A percentile compares a stretch with the other conserved stretches of the same genome.
phyloP scores from a whole-genome alignment of 2,113 vertebrate genomes.

The Saguinus midas region DNA sequence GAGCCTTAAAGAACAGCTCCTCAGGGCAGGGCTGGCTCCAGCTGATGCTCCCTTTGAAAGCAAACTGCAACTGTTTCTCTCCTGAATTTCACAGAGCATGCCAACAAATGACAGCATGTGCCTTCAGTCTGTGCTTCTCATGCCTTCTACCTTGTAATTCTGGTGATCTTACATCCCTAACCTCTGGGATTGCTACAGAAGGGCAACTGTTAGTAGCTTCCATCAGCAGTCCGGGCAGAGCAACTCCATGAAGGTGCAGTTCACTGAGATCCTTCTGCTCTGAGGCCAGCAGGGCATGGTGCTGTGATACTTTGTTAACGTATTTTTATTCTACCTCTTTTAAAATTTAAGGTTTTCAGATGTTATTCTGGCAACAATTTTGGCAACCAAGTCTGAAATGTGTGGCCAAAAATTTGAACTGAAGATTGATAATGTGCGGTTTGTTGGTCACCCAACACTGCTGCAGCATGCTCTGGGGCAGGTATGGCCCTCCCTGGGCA shows the following conservation, averaged over 20 bases:
- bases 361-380: slow-evolving; percentile 96
- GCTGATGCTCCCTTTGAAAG: slow-evolving; percentile 66
- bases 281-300: not conserved
- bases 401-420: slow-evolving; percentile 99
- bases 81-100: slow-evolving; percentile 77
- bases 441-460: slow-evolving; percentile 96
- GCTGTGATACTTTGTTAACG: not conserved
- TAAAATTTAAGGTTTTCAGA: slow-evolving; percentile 94
- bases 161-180: slow-evolving; percentile 72
- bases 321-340: slow-evolving; percentile 17
- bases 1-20: slow-evolving; percentile 73
- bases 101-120: slow-evolving; percentile 81
- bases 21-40: slow-evolving; percentile 69
- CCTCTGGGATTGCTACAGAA: slow-evolving; percentile 50
- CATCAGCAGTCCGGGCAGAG: not conserved
- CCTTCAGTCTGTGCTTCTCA: slow-evolving; percentile 74
- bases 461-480: slow-evolving; percentile 92
- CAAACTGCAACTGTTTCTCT: slow-evolving; percentile 71
- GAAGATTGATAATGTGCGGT: slow-evolving; percentile 99
- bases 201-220: not conserved
- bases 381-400: slow-evolving; percentile 99
- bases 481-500: slow-evolving; percentile 68
- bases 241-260: not conserved
- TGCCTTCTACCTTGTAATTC: slow-evolving; percentile 78
- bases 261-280: not conserved